A percentile compares a stretch with the other conserved stretches of the same genome.
These are phyloP conservation scores for Ectropis crepuscularia DNA, from an alignment of 2,888 invertebrate species.

Conservation along the genomic window DNA sequence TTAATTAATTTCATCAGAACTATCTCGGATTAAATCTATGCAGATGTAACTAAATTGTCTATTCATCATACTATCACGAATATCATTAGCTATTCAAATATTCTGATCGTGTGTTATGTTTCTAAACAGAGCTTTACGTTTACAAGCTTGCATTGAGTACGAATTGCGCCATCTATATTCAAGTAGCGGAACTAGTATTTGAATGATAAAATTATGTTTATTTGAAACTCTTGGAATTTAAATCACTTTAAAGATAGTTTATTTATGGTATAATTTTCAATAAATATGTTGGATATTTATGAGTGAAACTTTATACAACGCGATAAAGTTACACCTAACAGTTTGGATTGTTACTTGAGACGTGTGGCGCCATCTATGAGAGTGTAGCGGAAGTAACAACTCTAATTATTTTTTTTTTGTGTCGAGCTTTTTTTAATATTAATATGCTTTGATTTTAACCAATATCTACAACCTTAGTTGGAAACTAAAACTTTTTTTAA, in stretches of 20 bases:
- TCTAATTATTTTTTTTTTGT: too few relatives aligned
- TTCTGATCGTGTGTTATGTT: constrained; percentile 37
- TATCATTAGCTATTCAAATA: constrained; percentile 43
- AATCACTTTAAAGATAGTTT: not conserved
- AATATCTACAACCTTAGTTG: too few relatives aligned
- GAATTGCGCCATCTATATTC: constrained; percentile 52
- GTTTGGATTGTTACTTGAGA: not conserved
- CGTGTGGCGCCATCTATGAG: constrained; percentile 25
- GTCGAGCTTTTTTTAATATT: too few relatives aligned
- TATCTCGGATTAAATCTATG: constrained; percentile 43
- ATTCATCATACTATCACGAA: constrained; percentile 42
- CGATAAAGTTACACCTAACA: not conserved
- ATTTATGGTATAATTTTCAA: not conserved
- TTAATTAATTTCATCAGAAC: constrained; percentile 42
- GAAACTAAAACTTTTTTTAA: too few relatives aligned
- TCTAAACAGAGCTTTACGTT: constrained; percentile 35
- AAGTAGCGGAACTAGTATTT: constrained; percentile 42
- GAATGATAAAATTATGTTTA: constrained; percentile 10
- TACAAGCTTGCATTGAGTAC: constrained; percentile 27
- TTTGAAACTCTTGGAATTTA: not conserved
- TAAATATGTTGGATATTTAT: not conserved
- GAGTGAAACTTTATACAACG: not conserved
- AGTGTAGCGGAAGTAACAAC: constrained; percentile 14
- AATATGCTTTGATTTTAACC: too few relatives aligned
- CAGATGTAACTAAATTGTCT: constrained; percentile 40